These are phyloP conservation scores for Drosophila pachea DNA, from an alignment of 1,140 invertebrate genomes.

Conservation along the genomic window DNA sequence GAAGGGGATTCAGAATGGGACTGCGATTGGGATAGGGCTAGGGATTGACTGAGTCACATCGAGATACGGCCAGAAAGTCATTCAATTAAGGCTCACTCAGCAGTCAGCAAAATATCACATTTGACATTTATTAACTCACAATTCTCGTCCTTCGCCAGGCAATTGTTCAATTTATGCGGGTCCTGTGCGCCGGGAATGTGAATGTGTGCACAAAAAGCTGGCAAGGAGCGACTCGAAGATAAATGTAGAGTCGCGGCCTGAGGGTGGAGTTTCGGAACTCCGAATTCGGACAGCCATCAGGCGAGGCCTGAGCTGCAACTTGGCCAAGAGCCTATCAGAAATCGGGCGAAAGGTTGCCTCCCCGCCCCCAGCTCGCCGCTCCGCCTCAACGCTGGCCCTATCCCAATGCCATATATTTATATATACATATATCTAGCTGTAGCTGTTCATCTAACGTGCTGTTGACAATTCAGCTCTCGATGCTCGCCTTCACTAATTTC, in stretches of 20 bases:
- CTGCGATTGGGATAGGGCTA: neutral
- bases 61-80: conserved; percentile 49
- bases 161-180: conserved; percentile 5
- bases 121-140: conserved; percentile 71
- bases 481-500: conserved; percentile 42
- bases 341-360: neutral
- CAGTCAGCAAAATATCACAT: conserved; percentile 54
- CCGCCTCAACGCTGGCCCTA: conserved; percentile 7
- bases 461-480: conserved; percentile 44
- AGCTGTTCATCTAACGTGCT: too few relatives aligned
- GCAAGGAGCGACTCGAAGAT: neutral
- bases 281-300: neutral
- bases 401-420: conserved; percentile 11
- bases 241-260: neutral
- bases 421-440: conserved; percentile 29
- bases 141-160: conserved; percentile 43
- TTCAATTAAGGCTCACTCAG: conserved; percentile 57
- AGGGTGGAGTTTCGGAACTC: neutral
- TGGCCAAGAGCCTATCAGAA: neutral
- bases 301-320: neutral
- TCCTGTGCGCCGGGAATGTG: neutral
- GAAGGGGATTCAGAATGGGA: neutral
- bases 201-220: neutral
- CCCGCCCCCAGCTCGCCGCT: neutral
- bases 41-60: conserved; percentile 31